Conservation (phyloP, 1,140 invertebrate genomes). For the Anastrepha obliqua region DNA sequence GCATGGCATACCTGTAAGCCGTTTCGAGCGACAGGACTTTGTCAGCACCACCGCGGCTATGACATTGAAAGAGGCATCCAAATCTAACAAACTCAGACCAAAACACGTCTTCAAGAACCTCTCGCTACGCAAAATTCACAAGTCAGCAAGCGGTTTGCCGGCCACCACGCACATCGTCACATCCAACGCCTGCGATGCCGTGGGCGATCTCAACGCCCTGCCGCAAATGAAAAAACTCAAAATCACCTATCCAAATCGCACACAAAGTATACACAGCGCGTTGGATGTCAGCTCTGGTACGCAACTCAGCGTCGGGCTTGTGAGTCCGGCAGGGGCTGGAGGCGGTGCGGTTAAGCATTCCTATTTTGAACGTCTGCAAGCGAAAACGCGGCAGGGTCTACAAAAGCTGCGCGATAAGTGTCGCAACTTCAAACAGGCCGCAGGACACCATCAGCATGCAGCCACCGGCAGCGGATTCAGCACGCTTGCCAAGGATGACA, state of each 20-base stretch:
- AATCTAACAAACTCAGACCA: constrained; percentile 33
- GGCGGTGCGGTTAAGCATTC: constrained; percentile 21
- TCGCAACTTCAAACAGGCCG: constrained; percentile 66
- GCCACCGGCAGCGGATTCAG: constrained; percentile 59
- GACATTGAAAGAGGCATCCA: background rate
- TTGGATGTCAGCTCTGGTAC: constrained; percentile 61
- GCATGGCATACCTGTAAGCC: constrained; percentile 58
- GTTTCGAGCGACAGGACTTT: constrained; percentile 71
- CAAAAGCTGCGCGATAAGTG: constrained; percentile 72
- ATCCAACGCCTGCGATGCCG: background rate
- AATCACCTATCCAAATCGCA: constrained; percentile 70
- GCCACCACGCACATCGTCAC: background rate
- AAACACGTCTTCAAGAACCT: constrained; percentile 68
- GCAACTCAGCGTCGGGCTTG: constrained; percentile 25
- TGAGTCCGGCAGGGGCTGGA: background rate
- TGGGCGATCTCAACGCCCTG: constrained; percentile 58
- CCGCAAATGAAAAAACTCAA: constrained; percentile 69
- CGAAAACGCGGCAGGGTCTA: constrained; percentile 69
- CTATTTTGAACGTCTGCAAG: constrained; percentile 70
- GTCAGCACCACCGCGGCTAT: constrained; percentile 39
- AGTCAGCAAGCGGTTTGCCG: constrained; percentile 21
- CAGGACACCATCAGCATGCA: background rate
- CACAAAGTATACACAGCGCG: constrained; percentile 69
- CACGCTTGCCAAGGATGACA: constrained; percentile 69
- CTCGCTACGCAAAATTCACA: constrained; percentile 64